Base-by-base conservation (phyloP, 1,140 invertebrate species). In the Ganaspis sp. region DNA sequence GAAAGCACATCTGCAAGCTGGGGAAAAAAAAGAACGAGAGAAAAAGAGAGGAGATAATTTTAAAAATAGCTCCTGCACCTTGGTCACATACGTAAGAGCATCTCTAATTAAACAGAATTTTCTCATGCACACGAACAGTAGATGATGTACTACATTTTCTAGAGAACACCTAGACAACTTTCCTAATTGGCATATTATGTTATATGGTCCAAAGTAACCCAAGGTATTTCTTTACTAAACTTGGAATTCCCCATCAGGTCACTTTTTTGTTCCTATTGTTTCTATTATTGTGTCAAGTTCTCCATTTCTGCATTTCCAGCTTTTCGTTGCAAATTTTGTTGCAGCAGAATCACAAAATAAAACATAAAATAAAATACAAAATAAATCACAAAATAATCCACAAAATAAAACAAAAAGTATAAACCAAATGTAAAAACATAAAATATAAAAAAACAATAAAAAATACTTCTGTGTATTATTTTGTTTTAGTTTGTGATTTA, bases 41-140 rank as follows among this genome's bases (percentile, higher is more conserved):
- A 29, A 64, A 64, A 64, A 29, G 58, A 64, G 58, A 64, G 58
- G 23, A 64, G 58, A 64, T 64, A 29, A 64, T 64, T 64, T 64
- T 64, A 64, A 64, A 64, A 64, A 64, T 64, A 64, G 58, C 58
- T 64, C 58, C 58, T 64, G 26, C 58, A 64, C 58, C 58, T 64
- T 64, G 58, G 21, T 64, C 58, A 34, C 58, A 34, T 64, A 64
- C 58, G 58, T 64, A 64, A 64, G 58, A 64, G 58, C 23, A 34
- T 29, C 23, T 64, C 26, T 64, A 64, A 64, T 64, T 64, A 64
- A 64, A 64, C 12, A 64, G 15, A 64, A 64, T 64, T 64, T 34
- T 64, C 58, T 64, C 58, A 64, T 64, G 58, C 58, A 64, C 58
- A 34, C 58, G 58, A 23, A 58, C 21, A 26, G 49, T 64, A 12